phyloP scores from a whole-genome alignment of 2,113 vertebrate species.

The Mormoops blainvillei region DNA sequence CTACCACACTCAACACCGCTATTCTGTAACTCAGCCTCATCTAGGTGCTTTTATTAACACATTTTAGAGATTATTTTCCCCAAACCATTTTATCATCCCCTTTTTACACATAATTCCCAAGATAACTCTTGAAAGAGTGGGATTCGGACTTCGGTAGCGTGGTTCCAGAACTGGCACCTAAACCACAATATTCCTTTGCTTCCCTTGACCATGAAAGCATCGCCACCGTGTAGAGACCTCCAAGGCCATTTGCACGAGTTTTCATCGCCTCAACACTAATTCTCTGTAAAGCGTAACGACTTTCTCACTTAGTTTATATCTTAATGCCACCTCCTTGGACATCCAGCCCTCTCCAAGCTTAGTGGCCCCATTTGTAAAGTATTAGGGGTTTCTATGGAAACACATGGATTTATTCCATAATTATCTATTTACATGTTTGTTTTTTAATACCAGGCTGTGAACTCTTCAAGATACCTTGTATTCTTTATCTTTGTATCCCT shows the following conservation, averaged over 20 bases:
- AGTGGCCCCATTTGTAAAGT: background rate
- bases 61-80: background rate
- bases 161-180: background rate
- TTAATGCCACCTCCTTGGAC: background rate
- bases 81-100: background rate
- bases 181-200: background rate
- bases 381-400: background rate
- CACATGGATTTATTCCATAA: background rate
- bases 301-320: background rate
- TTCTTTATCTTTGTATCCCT: background rate
- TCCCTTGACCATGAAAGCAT: rapidly evolving
- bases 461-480: background rate
- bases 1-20: background rate
- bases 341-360: background rate
- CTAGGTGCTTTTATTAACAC: background rate
- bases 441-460: background rate
- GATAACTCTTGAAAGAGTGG: background rate
- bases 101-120: background rate
- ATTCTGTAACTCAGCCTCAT: background rate
- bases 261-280: too few species aligned
- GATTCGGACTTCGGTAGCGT: background rate
- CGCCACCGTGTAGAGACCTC: background rate
- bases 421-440: background rate
- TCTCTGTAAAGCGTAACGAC: rapidly evolving
- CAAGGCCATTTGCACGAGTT: background rate